phyloP scores from a whole-genome alignment of 2,888 invertebrate genomes.

The Oscheius onirici region DNA sequence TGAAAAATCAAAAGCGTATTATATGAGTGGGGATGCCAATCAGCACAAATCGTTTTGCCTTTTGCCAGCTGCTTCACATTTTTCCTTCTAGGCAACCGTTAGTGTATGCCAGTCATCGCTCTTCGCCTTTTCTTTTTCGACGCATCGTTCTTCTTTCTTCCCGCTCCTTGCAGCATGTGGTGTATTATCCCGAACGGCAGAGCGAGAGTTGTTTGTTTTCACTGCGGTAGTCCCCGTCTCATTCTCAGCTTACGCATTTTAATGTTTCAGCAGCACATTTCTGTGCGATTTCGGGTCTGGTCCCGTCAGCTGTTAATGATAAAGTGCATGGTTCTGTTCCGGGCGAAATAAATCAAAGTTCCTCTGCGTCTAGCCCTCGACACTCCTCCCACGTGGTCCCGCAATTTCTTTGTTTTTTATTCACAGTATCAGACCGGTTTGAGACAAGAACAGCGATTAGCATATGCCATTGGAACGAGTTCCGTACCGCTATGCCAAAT shows the following conservation, averaged over 20 bases:
- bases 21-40: neutral
- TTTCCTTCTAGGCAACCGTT: no score
- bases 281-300: neutral
- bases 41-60: neutral
- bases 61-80: no score
- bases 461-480: slow-evolving; percentile 26
- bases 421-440: slow-evolving; percentile 5
- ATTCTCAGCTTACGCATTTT: neutral
- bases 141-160: slow-evolving; percentile 26
- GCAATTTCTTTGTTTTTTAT: slow-evolving; percentile 8
- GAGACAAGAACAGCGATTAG: slow-evolving; percentile 23
- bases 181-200: slow-evolving; percentile 21
- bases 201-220: slow-evolving; percentile 24
- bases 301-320: slow-evolving; percentile 28
- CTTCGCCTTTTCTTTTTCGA: slow-evolving; percentile 6
- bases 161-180: slow-evolving; percentile 19
- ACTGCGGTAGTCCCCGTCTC: slow-evolving; percentile 11
- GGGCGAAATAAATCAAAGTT: slow-evolving; percentile 28
- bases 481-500: slow-evolving; percentile 15
- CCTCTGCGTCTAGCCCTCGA: neutral
- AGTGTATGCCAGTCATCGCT: slow-evolving; percentile 4
- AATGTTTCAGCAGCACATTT: neutral
- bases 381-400: slow-evolving; percentile 9
- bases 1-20: slow-evolving; percentile 15
- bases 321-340: slow-evolving; percentile 15